Evolutionary conservation across 2,113 vertebrate species (phyloP), one percentile per base, ranked within the genome.

Genomic region (Recurvirostra avosetta): DNA sequence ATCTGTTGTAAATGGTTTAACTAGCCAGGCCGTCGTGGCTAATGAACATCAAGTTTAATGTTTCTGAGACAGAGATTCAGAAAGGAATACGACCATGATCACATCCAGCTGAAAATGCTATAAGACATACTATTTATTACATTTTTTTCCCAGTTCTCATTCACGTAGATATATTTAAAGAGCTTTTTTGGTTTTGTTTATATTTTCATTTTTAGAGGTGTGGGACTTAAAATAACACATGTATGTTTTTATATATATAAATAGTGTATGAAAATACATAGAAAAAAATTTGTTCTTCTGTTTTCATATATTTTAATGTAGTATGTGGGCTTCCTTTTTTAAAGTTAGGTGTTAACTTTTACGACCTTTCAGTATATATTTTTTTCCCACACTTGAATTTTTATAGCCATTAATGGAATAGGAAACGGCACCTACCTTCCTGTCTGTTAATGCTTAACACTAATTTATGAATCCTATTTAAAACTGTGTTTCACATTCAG

Each of bases 401-500:
- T 96, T 96, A 55, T 77, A 71, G 52, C 47, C 47, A 81, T 95
- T 87, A 93, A 67, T 75, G 52, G 86, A 89, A 84, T 34, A 81
- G 83, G 89, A 97, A 94, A 89, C 84, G 55, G 40, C 41, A 86
- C 32, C 50, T 66, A 61, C 67, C 65, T 84, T 95, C 76, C 89
- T 89, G 43, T 41, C 73, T 89, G 29, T 56, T 81, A 70, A 70
- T 80, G 53, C 43, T 72, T 82, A 87, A 85, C 21, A 36, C 23
- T 94, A 84, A 90, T 91, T 96, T 96, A 92, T 94, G 84, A 91
- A 72, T 81, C 47, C 34, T 63, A 3, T 85, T 94, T 92, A 67
- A 78, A 94, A 62, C 26, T 43, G 34, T 52, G 50, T 43, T 55
- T 87, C 68, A 6, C 0, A 1, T 77, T 92, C 55, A 84, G 43